A percentile compares a stretch with the other conserved stretches of the same genome.
These are phyloP conservation scores for Chaetura pelagica DNA, from an alignment of 2,113 vertebrate species.

Conservation along the genomic window DNA sequence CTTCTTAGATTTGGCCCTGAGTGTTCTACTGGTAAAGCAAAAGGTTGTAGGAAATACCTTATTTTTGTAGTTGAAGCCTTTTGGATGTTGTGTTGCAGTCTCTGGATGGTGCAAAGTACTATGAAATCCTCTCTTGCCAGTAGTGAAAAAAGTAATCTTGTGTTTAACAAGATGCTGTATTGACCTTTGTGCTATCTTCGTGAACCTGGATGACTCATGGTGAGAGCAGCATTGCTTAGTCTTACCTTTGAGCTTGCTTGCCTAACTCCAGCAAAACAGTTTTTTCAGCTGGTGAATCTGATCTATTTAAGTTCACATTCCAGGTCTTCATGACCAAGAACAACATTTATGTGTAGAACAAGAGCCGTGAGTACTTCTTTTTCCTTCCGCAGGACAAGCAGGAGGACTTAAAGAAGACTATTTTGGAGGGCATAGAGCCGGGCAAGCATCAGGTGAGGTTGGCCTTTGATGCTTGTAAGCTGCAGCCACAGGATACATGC, in stretches of 20 bases:
- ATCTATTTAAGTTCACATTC: constrained; percentile 2
- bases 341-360: constrained; percentile 52
- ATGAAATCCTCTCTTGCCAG: background rate
- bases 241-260: background rate
- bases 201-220: background rate
- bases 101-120: background rate
- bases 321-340: constrained; percentile 70
- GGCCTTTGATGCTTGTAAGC: constrained; percentile 73
- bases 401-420: constrained; percentile 65
- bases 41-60: background rate
- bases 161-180: background rate
- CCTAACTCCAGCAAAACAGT: background rate
- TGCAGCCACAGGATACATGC: constrained; percentile 52
- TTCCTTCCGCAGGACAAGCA: constrained; percentile 74
- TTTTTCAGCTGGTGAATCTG: constrained; percentile 28
- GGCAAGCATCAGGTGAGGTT: constrained; percentile 72
- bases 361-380: constrained; percentile 74
- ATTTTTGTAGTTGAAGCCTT: background rate
- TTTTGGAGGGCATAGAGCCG: constrained; percentile 73
- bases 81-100: background rate
- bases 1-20: background rate
- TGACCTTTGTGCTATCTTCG: background rate
- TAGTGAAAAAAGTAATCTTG: background rate
- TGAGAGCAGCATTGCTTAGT: background rate
- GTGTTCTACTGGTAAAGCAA: background rate